Percentiles rank a stretch among this genome's conserved stretches.
These are phyloP conservation scores for Dendrophyllia cribrosa DNA, from an alignment of 64 coral and sea anemone genomes.

Conservation along the genomic window DNA sequence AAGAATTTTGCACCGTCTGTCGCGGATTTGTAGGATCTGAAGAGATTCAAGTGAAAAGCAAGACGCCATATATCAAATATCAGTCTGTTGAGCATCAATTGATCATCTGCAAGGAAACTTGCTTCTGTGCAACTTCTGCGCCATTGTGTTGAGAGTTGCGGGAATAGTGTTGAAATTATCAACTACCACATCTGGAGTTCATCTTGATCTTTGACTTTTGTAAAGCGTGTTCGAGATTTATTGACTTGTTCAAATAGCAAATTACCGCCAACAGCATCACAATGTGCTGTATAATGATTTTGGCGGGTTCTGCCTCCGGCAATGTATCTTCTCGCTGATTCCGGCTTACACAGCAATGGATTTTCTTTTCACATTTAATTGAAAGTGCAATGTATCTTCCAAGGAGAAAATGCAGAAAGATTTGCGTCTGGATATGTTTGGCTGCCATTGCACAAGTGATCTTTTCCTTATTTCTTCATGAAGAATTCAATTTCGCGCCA, in stretches of 20 bases:
- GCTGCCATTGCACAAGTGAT: slow-evolving; percentile 23
- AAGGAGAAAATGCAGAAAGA: slow-evolving; percentile 45
- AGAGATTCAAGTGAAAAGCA: not conserved
- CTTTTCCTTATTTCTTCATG: slow-evolving; percentile 19
- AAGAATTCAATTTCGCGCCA: slow-evolving; percentile 57
- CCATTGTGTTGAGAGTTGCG: slow-evolving; percentile 3
- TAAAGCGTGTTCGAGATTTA: slow-evolving; percentile 21
- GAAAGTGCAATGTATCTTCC: not conserved
- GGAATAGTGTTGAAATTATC: slow-evolving; percentile 34
- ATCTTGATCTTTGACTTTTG: slow-evolving; percentile 47
- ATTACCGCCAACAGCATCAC: slow-evolving; percentile 17
- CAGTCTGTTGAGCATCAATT: not conserved
- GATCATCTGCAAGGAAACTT: not conserved
- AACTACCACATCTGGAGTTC: not conserved
- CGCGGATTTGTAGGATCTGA: not conserved
- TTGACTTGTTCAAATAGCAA: slow-evolving; percentile 2
- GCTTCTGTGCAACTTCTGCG: not conserved
- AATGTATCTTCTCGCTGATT: not conserved
- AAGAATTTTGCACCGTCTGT: slow-evolving; percentile 29
- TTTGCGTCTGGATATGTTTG: slow-evolving; percentile 36
- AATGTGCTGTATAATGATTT: slow-evolving; percentile 31
- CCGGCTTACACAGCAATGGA: not conserved
- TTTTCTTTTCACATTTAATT: not conserved
- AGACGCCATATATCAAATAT: slow-evolving; percentile 19
- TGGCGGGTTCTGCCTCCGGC: not conserved